phyloP scores from a whole-genome alignment of 2,113 vertebrate genomes.

The Lanius collurio region DNA sequence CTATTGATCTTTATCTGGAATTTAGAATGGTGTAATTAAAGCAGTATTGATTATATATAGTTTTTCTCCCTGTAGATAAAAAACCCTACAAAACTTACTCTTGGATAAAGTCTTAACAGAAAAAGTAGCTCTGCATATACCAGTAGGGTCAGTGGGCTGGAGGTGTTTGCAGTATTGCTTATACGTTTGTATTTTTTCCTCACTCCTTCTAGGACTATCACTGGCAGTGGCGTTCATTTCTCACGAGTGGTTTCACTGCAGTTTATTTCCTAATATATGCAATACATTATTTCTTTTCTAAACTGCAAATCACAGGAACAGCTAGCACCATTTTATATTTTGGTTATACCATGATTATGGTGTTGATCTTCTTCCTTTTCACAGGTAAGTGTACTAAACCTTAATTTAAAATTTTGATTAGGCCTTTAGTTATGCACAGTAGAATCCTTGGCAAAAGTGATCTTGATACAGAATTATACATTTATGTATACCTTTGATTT shows the following conservation, averaged over 20 bases:
- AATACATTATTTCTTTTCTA: conserved; percentile 93
- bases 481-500: not conserved
- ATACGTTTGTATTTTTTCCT: not conserved
- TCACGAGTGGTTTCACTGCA: conserved; percentile 96
- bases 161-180: not conserved
- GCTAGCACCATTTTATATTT: conserved; percentile 94
- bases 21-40: not conserved
- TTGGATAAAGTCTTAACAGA: not conserved
- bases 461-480: not conserved
- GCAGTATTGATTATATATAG: not conserved
- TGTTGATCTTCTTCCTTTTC: conserved; percentile 94
- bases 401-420: not conserved
- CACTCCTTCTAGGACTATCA: conserved; percentile 87
- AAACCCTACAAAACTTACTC: not conserved
- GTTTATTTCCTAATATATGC: conserved; percentile 95
- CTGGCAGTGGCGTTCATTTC: conserved; percentile 98
- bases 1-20: not conserved
- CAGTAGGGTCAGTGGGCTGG: not conserved
- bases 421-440: not conserved
- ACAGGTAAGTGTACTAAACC: conserved; percentile 76
- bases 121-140: not conserved
- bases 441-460: not conserved
- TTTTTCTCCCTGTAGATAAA: not conserved
- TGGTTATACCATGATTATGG: conserved; percentile 95
- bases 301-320: conserved; percentile 90